Evolutionary conservation across 2,888 invertebrate species (phyloP).

Genomic region (Mesochorus sp.): DNA sequence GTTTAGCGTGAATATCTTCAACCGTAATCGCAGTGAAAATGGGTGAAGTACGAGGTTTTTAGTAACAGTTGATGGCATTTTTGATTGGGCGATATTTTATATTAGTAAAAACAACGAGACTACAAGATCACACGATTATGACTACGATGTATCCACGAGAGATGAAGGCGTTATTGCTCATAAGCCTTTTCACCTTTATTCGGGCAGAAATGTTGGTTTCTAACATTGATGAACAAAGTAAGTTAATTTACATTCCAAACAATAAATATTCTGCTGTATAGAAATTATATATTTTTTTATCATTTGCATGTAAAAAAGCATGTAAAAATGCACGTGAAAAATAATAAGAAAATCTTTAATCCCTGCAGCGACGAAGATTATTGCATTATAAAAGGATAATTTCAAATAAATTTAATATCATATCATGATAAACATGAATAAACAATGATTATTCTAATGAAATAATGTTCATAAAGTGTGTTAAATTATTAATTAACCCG

Average conservation of each 20-base stretch:
- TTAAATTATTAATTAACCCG: no score
- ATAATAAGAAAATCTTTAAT: no score
- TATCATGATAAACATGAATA: no score
- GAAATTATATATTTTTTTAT: not conserved
- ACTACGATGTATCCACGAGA: not conserved
- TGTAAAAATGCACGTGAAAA: no score
- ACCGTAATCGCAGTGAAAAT: not conserved
- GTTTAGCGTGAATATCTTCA: not conserved
- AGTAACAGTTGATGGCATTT: not conserved
- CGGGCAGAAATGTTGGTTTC: slow-evolving; percentile 70
- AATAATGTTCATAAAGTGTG: no score
- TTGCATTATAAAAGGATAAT: no score
- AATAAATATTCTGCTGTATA: not conserved
- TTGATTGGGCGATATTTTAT: slow-evolving; percentile 26
- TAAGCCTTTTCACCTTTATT: slow-evolving; percentile 71
- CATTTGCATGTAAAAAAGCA: not conserved
- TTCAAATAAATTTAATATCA: no score
- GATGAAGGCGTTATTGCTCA: slow-evolving; percentile 70
- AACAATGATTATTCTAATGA: no score
- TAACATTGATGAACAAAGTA: slow-evolving; percentile 74
- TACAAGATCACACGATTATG: not conserved
- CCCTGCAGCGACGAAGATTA: no score
- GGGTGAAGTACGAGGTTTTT: no score
- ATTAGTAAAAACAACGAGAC: not conserved
- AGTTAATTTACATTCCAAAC: slow-evolving; percentile 59